These are phyloP conservation scores for Pristionchus mayeri DNA, from an alignment of 2,888 invertebrate species.

Conservation along the genomic window DNA sequence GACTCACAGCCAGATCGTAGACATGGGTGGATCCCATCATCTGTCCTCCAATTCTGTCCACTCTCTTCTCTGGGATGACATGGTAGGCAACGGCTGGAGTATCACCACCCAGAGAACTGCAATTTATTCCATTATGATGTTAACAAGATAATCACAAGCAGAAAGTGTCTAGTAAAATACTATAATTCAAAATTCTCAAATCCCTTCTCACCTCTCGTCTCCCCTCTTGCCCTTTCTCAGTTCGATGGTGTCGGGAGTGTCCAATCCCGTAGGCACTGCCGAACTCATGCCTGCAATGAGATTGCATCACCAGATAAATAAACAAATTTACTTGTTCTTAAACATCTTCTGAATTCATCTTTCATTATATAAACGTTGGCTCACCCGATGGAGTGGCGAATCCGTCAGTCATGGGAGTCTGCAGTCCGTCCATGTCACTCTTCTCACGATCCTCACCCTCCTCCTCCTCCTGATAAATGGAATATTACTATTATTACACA, in stretches of 20 bases:
- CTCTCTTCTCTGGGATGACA: conserved; percentile 93
- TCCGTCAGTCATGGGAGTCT: conserved; percentile 60
- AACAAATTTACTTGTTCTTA: no score
- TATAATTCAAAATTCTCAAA: no score
- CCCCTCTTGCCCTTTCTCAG: conserved; percentile 96
- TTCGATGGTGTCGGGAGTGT: conserved; percentile 98
- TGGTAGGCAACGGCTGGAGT: conserved; percentile 84
- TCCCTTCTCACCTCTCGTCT: conserved; percentile 85
- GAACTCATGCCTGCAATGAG: conserved; percentile 71
- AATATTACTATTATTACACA: background rate
- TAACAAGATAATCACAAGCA: no score
- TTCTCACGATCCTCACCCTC: conserved; percentile 48
- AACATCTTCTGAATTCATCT: no score
- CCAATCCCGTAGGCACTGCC: conserved; percentile 81
- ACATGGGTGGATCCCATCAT: conserved; percentile 97
- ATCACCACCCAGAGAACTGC: conserved; percentile 67
- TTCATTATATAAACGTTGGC: no score
- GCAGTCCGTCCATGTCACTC: conserved; percentile 55
- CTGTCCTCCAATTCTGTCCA: conserved; percentile 84
- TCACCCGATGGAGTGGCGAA: conserved; percentile 51
- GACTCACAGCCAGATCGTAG: conserved; percentile 87
- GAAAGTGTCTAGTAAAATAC: no score
- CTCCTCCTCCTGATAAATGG: conserved; percentile 30
- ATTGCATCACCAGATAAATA: no score
- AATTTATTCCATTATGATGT: no score